Percentiles rank a stretch among this genome's conserved stretches.
Conservation (phyloP, 2,888 invertebrate species). For the Strigamia crassipes region DNA sequence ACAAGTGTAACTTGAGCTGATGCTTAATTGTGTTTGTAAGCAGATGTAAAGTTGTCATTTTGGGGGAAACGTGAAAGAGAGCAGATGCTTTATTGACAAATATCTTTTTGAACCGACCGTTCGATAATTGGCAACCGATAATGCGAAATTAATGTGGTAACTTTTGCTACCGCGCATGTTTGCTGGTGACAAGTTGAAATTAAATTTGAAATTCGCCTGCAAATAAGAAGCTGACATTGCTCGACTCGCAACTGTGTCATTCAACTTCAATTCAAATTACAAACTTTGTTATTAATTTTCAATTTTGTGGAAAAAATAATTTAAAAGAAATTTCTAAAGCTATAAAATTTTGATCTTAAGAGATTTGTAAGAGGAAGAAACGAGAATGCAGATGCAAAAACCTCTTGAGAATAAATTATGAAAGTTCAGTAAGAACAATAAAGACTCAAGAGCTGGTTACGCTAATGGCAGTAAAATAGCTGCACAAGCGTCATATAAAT, state of each 20-base stretch:
- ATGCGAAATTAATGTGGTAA: conserved; percentile 33
- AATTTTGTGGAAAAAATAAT: not conserved
- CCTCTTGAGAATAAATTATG: conserved; percentile 40
- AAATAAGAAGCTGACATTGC: not conserved
- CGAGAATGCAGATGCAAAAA: conserved; percentile 1
- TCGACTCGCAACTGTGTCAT: not conserved
- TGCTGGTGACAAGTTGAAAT: conserved; percentile 13
- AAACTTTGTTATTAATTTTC: conserved; percentile 13
- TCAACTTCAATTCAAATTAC: not conserved
- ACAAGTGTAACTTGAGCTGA: conserved; percentile 34
- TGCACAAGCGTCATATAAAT: conserved; percentile 20
- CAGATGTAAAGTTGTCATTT: conserved; percentile 19
- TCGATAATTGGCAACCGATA: conserved; percentile 42
- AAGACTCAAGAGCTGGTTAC: conserved; percentile 23
- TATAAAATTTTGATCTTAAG: conserved; percentile 22
- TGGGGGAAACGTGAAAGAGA: not conserved
- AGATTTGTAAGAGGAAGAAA: conserved; percentile 6
- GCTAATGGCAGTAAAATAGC: conserved; percentile 35
- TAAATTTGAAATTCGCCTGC: not conserved
- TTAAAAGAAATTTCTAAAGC: not conserved
- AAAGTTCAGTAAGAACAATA: conserved; percentile 40
- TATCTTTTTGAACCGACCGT: conserved; percentile 24
- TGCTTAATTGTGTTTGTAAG: conserved; percentile 32
- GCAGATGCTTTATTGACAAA: conserved; percentile 39
- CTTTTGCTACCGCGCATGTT: conserved; percentile 15